Evolutionary conservation across 2,888 invertebrate genomes (phyloP).

Genomic region (Clusia tigrina): DNA sequence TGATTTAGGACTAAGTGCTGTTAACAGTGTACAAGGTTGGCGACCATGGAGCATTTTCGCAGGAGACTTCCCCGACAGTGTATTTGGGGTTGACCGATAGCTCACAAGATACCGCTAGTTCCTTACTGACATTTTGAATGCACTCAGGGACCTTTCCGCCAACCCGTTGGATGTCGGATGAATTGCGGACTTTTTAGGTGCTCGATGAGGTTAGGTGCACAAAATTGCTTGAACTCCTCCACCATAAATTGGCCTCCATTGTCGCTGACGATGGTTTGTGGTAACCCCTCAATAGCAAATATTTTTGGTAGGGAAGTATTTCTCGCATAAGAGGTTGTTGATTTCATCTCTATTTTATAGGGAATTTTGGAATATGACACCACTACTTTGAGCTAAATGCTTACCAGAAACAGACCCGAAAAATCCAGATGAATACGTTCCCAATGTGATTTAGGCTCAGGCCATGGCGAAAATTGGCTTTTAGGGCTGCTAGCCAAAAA

Average conservation of each 20-base stretch:
- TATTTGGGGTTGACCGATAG: slow-evolving; percentile 17
- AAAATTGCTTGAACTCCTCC: slow-evolving; percentile 37
- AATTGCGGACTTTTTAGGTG: slow-evolving; percentile 38
- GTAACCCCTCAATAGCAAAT: slow-evolving; percentile 39
- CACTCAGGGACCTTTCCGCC: slow-evolving; percentile 36
- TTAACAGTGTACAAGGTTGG: not conserved
- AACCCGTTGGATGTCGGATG: slow-evolving; percentile 36
- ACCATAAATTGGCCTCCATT: slow-evolving; percentile 39
- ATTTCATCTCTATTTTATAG: slow-evolving; percentile 14
- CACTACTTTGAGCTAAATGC: slow-evolving; percentile 24
- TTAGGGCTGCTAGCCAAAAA: slow-evolving; percentile 17
- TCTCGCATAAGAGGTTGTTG: slow-evolving; percentile 17
- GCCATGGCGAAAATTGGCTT: slow-evolving; percentile 13
- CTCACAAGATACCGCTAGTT: slow-evolving; percentile 18
- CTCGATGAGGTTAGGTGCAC: slow-evolving; percentile 33
- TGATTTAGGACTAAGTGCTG: not conserved
- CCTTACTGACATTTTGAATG: slow-evolving; percentile 6
- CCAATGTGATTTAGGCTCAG: slow-evolving; percentile 8
- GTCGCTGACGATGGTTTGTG: slow-evolving; percentile 37
- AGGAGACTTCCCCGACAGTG: slow-evolving; percentile 14
- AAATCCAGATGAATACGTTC: slow-evolving; percentile 16
- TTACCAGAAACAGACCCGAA: too few species aligned
- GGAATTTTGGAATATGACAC: slow-evolving; percentile 25
- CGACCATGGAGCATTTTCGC: slow-evolving; percentile 3
- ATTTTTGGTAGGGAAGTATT: slow-evolving; percentile 32